phyloP scores from a whole-genome alignment of 1,140 invertebrate genomes.

The Pogonomyrmex barbatus region DNA sequence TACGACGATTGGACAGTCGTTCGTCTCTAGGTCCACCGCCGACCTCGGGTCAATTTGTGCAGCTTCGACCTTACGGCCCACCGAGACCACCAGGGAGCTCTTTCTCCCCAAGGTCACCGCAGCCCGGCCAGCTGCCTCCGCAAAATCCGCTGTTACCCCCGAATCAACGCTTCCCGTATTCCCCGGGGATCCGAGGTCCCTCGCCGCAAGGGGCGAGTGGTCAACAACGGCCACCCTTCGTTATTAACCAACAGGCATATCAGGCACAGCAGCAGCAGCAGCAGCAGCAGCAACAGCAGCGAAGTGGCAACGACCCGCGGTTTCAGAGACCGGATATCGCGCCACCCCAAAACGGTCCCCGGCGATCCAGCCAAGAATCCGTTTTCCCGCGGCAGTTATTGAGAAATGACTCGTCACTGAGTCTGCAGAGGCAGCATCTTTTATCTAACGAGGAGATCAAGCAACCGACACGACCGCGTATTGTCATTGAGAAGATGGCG shows the following conservation, averaged over 20 bases:
- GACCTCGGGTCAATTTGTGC: constrained; percentile 75
- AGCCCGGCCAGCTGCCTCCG: constrained; percentile 61
- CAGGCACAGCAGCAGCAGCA: constrained; percentile 56
- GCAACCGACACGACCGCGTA: constrained; percentile 57
- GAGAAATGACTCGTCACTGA: constrained; percentile 69
- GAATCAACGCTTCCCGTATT: constrained; percentile 60
- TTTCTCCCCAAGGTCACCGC: constrained; percentile 60
- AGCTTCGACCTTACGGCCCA: constrained; percentile 84
- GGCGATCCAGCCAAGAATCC: constrained; percentile 45
- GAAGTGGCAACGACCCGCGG: constrained; percentile 7
- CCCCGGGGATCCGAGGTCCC: constrained; percentile 50
- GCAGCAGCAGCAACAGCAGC: constrained; percentile 45
- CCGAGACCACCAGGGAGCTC: constrained; percentile 72
- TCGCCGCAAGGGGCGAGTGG: constrained; percentile 45
- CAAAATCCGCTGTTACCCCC: constrained; percentile 53
- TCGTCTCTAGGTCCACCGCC: constrained; percentile 78
- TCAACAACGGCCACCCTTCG: constrained; percentile 56
- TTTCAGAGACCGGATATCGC: constrained; percentile 37
- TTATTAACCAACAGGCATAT: constrained; percentile 38
- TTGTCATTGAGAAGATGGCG: constrained; percentile 78
- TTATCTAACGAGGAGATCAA: constrained; percentile 43
- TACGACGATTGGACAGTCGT: constrained; percentile 85
- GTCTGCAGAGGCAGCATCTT: constrained; percentile 33
- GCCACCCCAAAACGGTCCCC: constrained; percentile 17
- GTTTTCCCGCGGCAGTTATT: constrained; percentile 27